Base-by-base conservation (phyloP, 2,888 invertebrate genomes). In the Cryptocheilus praepositus region DNA sequence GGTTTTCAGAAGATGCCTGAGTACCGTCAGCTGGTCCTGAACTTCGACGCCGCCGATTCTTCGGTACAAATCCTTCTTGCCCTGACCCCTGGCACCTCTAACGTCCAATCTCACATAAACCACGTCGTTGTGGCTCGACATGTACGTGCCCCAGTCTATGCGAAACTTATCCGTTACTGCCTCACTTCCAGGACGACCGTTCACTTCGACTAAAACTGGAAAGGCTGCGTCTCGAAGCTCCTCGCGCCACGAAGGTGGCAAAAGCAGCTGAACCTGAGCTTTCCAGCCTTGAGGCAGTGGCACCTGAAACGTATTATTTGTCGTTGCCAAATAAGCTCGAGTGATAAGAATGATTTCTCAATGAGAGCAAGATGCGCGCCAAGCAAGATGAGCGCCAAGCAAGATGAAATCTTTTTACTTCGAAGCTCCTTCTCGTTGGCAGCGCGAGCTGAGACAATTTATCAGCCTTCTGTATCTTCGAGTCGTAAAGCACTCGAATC, bases 51-150 rank as follows among this genome's bases (percentile, higher is more conserved):
- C 95, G 4, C 98, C 98, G 64, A 98, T 91, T 66, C 93, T 93
- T 46, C 94, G 94, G 85, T 95, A 95, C 56, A 97, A 91, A 70
- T 95, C 92, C 71, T 94, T 93, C 81, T 95, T 93, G 56, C 96
- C 96, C 78, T 96, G 94, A 25, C 92, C 92, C 55, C 93, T 90
- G 58, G 95, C 93, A 25, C 98, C 98, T 60, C 98, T 92, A 18
- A 97, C 98, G 90, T 98, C 98, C 83, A 98, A 91, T 83, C 95
- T 93, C 55, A 96, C 94, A 89, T 97, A 96, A 66, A 98, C 96
- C 67, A 97, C 95, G 90, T 96, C 95, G 87, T 95, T 95, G 75
- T 95, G 93, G 67, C 96, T 96, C 65, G 96, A 95, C 94, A 98
- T 95, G 90, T 97, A 97, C 44, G 96, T 95, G 70, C 96, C 96